Conservation (phyloP, 2,888 invertebrate genomes). For the Rhamnusium bicolor region DNA sequence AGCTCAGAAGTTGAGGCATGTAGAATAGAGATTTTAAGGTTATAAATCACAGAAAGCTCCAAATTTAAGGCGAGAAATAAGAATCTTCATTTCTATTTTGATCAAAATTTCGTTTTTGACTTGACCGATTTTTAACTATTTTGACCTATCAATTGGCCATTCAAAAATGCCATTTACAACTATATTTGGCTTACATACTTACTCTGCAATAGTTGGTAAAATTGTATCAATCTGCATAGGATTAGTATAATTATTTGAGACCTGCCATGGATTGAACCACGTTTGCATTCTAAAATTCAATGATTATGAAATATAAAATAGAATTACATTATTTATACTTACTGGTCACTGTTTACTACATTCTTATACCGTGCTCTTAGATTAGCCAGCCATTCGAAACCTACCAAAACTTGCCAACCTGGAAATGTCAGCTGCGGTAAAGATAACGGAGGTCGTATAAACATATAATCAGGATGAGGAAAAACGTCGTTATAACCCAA, state of each 20-base stretch:
- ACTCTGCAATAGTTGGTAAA: conserved; percentile 75
- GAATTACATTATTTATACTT: conserved; percentile 60
- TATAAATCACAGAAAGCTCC: no score
- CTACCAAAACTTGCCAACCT: conserved; percentile 70
- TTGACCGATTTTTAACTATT: no score
- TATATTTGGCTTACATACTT: conserved; percentile 62
- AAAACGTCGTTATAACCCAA: conserved; percentile 67
- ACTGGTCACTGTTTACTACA: conserved; percentile 74
- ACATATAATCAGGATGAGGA: conserved; percentile 36
- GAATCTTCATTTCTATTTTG: no score
- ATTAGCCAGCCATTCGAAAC: conserved; percentile 73
- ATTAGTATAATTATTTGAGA: conserved; percentile 77
- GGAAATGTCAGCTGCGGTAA: conserved; percentile 73
- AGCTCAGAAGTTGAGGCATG: no score
- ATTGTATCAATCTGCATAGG: conserved; percentile 78
- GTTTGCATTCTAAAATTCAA: conserved; percentile 74
- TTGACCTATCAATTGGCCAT: no score
- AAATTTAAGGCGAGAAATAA: no score
- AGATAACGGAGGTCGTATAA: conserved; percentile 50
- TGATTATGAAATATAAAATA: conserved; percentile 9
- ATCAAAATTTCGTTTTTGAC: no score
- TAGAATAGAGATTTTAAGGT: no score
- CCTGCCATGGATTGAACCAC: conserved; percentile 83
- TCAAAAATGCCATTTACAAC: not conserved
- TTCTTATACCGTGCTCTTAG: conserved; percentile 72